Percentiles rank a stretch among this genome's conserved stretches.
Conservation (phyloP, 2,113 vertebrate species). For the Anguilla japonica region DNA sequence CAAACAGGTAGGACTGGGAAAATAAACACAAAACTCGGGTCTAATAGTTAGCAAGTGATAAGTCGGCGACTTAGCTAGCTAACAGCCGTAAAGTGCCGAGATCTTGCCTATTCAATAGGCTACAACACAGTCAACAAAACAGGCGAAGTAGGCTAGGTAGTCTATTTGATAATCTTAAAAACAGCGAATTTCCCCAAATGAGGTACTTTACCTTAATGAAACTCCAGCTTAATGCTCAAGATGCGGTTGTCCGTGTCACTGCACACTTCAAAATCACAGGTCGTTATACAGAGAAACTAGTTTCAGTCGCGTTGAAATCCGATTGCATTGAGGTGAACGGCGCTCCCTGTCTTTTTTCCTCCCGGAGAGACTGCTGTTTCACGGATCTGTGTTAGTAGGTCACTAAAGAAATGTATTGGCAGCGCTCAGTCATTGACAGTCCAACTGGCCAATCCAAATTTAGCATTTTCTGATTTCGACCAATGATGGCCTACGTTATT, state of each 20-base stretch:
- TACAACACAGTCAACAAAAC: conserved; percentile 10
- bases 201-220: conserved; percentile 24
- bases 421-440: conserved; percentile 54
- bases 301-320: conserved; percentile 28
- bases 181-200: neutral
- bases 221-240: neutral
- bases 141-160: conserved; percentile 11
- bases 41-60: neutral
- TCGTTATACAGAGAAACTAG: conserved; percentile 5
- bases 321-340: conserved; percentile 25
- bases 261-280: neutral
- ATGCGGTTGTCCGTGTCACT: conserved; percentile 12
- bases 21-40: conserved; percentile 37
- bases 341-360: conserved; percentile 49
- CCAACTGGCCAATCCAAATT: conserved; percentile 50
- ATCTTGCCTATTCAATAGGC: conserved; percentile 25
- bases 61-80: conserved; percentile 38
- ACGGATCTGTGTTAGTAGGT: conserved; percentile 97
- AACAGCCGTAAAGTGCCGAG: conserved; percentile 49
- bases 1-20: neutral
- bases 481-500: conserved; percentile 47
- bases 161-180: neutral
- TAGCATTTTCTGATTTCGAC: conserved; percentile 49
- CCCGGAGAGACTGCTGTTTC: conserved; percentile 64
- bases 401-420: conserved; percentile 69